Evolutionary conservation across 2,888 invertebrate species (phyloP).

Genomic region (Caenorhabditis afra): DNA sequence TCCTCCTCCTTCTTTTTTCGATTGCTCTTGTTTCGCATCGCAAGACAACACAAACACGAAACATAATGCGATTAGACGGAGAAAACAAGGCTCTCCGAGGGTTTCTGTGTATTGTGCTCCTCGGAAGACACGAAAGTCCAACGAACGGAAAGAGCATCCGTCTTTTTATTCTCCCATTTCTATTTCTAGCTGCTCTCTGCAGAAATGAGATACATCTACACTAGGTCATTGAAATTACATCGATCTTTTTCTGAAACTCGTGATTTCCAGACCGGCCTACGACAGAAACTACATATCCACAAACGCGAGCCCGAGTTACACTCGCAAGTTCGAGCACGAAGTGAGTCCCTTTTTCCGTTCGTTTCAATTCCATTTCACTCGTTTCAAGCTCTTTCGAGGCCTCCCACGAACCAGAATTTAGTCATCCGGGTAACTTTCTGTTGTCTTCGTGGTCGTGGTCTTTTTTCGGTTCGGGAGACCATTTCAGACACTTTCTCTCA

Average conservation of each 20-base stretch:
- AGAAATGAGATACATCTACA: constrained; percentile 50
- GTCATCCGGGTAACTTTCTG: constrained; percentile 23
- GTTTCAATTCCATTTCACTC: background rate
- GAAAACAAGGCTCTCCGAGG: constrained; percentile 11
- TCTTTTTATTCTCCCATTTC: constrained; percentile 23
- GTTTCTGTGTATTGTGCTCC: constrained; percentile 8
- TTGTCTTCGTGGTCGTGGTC: constrained; percentile 34
- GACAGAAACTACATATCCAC: constrained; percentile 52
- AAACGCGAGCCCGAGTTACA: constrained; percentile 66
- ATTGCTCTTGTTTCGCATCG: constrained; percentile 5
- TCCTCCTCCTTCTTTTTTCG: background rate
- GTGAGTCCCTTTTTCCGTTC: constrained; percentile 61
- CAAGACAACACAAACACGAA: constrained; percentile 25
- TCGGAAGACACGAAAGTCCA: constrained; percentile 34
- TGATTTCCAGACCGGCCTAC: constrained; percentile 55
- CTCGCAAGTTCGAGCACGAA: constrained; percentile 70
- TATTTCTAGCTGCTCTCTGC: constrained; percentile 12
- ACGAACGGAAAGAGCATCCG: constrained; percentile 37
- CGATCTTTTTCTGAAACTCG: background rate
- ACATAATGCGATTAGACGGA: constrained; percentile 51
- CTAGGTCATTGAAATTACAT: constrained; percentile 20
- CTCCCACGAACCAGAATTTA: constrained; percentile 48
- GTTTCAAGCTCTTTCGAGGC: constrained; percentile 55
- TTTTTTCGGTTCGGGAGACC: background rate
- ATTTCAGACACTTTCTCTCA: background rate